Percentiles rank a stretch among this genome's conserved stretches.
These are phyloP conservation scores for Chanos chanos DNA, from an alignment of 2,797 vertebrate genomes.

Conservation along the genomic window DNA sequence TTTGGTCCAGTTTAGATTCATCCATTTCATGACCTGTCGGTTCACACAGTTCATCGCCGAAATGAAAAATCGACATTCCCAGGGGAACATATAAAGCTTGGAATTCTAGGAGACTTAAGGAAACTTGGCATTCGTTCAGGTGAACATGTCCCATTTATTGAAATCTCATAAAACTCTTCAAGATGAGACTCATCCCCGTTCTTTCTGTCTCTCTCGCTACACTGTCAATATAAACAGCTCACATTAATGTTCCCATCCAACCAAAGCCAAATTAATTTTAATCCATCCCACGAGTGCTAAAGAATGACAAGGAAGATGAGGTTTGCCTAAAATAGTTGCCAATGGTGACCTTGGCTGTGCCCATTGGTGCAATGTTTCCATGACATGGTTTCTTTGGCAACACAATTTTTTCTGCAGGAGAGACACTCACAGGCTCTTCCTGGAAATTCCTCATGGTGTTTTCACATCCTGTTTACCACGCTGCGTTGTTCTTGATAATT, in stretches of 20 bases:
- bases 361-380: conserved; percentile 63
- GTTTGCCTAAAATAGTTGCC: conserved; percentile 58
- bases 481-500: background rate
- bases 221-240: conserved; percentile 24
- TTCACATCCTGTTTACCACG: conserved; percentile 37
- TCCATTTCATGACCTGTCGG: too few relatives aligned
- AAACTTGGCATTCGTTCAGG: conserved; percentile 23
- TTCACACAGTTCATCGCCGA: too few relatives aligned
- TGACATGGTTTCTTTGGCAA: conserved; percentile 45
- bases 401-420: background rate
- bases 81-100: background rate
- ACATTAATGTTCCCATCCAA: conserved; percentile 53
- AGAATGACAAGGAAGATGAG: conserved; percentile 40
- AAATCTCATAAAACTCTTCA: conserved; percentile 27
- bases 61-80: background rate
- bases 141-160: conserved; percentile 14
- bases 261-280: conserved; percentile 32
- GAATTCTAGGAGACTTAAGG: background rate
- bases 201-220: conserved; percentile 7
- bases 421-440: conserved; percentile 3
- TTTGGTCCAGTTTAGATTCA: too few relatives aligned
- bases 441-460: background rate
- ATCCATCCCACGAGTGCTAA: conserved; percentile 55
- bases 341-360: conserved; percentile 57
- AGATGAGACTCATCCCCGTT: conserved; percentile 11